phyloP scores from a whole-genome alignment of 2,797 vertebrate species.

The Chloroceryle amazona region DNA sequence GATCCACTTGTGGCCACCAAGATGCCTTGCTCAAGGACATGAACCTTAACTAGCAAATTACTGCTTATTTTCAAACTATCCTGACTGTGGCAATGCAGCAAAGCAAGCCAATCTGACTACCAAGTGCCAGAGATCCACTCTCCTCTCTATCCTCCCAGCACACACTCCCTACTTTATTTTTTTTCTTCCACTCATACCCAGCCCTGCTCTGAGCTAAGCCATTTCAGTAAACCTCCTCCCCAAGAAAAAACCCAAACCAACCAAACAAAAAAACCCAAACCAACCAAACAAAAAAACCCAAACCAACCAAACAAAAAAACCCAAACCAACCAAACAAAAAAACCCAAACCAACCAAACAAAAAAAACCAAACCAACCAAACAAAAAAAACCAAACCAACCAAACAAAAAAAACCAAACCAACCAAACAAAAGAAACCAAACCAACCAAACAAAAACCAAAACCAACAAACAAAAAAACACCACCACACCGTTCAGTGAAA shows the following conservation, averaged over 20 bases:
- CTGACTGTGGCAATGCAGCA: neutral
- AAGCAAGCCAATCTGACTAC: neutral
- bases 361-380: no score
- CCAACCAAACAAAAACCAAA: no score
- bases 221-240: neutral
- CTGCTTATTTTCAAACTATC: neutral
- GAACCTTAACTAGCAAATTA: neutral
- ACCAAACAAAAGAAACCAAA: no score
- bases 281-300: no score
- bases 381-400: neutral
- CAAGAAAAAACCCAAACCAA: neutral
- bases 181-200: neutral
- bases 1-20: neutral
- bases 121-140: neutral
- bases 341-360: no score
- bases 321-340: no score
- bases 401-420: no score
- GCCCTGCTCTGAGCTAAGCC: neutral
- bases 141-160: neutral
- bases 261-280: no score
- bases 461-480: neutral
- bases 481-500: neutral
- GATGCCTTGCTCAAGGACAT: neutral
- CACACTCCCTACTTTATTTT: no score
- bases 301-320: no score